These are phyloP conservation scores for Hoplodrina ambigua DNA, from an alignment of 2,888 invertebrate genomes.

Conservation along the genomic window DNA sequence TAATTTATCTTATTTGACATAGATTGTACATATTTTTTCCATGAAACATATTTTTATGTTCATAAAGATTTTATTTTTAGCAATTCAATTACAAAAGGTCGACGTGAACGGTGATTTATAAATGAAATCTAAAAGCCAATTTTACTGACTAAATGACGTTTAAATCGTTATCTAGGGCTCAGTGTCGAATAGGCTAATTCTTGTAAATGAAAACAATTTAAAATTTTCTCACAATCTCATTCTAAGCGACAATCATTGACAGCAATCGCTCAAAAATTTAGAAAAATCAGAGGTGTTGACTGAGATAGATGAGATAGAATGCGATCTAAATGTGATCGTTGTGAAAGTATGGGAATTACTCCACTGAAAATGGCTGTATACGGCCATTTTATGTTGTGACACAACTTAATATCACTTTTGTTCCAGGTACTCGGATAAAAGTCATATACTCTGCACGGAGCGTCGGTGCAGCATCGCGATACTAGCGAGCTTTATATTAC, in stretches of 20 bases:
- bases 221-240: too few species aligned
- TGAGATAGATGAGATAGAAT: too few species aligned
- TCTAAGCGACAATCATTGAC: too few species aligned
- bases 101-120: background rate
- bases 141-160: too few species aligned
- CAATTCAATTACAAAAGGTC: background rate
- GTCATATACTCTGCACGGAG: conserved; percentile 94
- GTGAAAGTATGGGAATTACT: too few species aligned
- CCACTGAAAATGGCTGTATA: background rate
- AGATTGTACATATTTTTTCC: background rate
- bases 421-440: conserved; percentile 94
- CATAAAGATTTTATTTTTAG: background rate
- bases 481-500: conserved; percentile 93
- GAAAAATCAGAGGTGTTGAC: too few species aligned
- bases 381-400: background rate
- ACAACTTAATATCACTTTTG: conserved; percentile 21
- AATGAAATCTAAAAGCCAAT: background rate
- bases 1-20: conserved; percentile 8
- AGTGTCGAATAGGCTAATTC: background rate
- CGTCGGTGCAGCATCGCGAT: conserved; percentile 95
- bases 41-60: background rate
- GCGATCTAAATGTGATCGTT: too few species aligned
- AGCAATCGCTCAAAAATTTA: too few species aligned
- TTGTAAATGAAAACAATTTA: too few species aligned
- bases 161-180: background rate